Percentiles rank a stretch among this genome's conserved stretches.
phyloP scores from a whole-genome alignment of 2,797 vertebrate genomes.

The Denticeps clupeoides region DNA sequence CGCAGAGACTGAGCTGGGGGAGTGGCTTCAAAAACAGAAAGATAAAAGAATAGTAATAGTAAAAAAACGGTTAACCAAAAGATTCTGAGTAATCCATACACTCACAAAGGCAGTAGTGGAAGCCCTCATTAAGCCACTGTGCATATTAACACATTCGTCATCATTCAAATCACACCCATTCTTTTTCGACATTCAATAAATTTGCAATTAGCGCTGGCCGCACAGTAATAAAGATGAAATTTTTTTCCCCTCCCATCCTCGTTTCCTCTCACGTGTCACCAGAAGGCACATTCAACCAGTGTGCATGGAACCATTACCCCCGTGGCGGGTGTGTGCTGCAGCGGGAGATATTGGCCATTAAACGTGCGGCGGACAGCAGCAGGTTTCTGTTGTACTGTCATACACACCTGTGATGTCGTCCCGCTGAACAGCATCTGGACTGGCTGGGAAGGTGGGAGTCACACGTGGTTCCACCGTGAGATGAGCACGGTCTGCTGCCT shows the following conservation, averaged over 20 bases:
- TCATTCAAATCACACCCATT: constrained; percentile 47
- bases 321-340: constrained; percentile 1
- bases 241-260: constrained; percentile 43
- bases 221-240: constrained; percentile 38
- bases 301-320: constrained; percentile 20
- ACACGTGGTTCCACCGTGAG: constrained; percentile 31
- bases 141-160: constrained; percentile 46
- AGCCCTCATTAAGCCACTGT: too few relatives aligned
- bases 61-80: too few relatives aligned
- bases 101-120: too few relatives aligned
- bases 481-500: constrained; percentile 25
- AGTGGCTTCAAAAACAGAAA: too few relatives aligned
- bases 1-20: too few relatives aligned
- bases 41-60: too few relatives aligned
- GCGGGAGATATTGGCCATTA: background rate
- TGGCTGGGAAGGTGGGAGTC: constrained; percentile 37
- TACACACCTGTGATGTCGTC: constrained; percentile 49
- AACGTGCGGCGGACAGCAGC: too few relatives aligned
- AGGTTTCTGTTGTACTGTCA: too few relatives aligned
- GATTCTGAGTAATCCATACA: too few relatives aligned
- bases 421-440: constrained; percentile 30
- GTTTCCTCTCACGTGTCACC: constrained; percentile 30
- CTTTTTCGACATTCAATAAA: constrained; percentile 34
- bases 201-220: constrained; percentile 40
- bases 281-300: constrained; percentile 14